Percentiles rank a stretch among this genome's conserved stretches.
These are phyloP conservation scores for Nothoprocta pentlandii DNA, from an alignment of 2,113 vertebrate genomes.

Conservation along the genomic window DNA sequence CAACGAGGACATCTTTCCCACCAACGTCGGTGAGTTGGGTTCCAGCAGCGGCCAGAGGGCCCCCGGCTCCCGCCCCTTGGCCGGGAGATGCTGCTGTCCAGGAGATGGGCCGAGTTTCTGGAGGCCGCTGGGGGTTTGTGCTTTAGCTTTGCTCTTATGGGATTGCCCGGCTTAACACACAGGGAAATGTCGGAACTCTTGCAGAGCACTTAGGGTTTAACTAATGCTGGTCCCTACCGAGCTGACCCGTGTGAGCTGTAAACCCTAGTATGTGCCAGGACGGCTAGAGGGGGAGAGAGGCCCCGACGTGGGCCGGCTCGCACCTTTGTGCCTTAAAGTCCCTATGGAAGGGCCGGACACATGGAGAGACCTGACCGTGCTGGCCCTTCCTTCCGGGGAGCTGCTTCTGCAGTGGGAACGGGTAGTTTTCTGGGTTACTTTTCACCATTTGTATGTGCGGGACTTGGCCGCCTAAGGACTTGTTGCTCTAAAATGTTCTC, in stretches of 20 bases:
- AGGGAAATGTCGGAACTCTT: background rate
- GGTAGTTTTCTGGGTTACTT: background rate
- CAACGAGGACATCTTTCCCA: slow-evolving; percentile 96
- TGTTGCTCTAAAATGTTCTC: background rate
- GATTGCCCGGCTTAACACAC: fast-evolving
- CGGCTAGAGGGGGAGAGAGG: background rate
- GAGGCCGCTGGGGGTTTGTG: background rate
- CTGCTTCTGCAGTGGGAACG: background rate
- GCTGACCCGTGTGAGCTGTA: background rate
- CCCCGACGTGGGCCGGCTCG: background rate
- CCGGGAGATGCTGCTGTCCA: background rate
- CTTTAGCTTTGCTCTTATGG: background rate
- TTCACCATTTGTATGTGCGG: background rate
- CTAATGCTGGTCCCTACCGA: background rate
- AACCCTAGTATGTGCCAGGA: background rate
- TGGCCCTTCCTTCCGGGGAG: background rate
- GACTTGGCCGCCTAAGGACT: background rate
- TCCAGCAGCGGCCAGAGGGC: background rate
- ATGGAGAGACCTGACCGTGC: background rate
- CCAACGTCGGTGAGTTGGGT: slow-evolving; percentile 87
- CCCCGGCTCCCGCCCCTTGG: fast-evolving
- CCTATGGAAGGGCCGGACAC: background rate
- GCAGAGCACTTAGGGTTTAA: background rate
- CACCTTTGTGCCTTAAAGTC: background rate
- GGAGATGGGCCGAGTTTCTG: background rate